phyloP scores from a whole-genome alignment of 2,888 invertebrate genomes.

The Dasysyrphus tricinctus region DNA sequence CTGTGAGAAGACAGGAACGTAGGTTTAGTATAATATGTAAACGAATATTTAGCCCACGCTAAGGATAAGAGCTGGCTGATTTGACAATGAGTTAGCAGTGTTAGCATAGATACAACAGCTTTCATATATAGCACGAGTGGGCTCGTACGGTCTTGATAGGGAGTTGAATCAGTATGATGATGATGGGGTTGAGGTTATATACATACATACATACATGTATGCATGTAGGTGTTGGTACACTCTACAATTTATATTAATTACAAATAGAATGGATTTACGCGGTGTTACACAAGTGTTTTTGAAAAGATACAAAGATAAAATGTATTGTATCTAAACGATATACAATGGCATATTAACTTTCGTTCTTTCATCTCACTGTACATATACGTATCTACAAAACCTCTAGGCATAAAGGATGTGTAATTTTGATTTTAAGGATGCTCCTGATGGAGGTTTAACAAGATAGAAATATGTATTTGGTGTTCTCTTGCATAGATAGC shows the following conservation, averaged over 20 bases:
- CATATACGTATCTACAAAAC: neutral
- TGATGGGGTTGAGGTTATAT: slow-evolving; percentile 42
- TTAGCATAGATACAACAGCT: slow-evolving; percentile 12
- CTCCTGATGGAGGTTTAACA: slow-evolving; percentile 55
- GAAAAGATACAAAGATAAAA: slow-evolving; percentile 51
- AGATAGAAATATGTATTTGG: slow-evolving; percentile 23
- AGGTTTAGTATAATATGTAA: slow-evolving; percentile 53
- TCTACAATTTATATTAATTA: slow-evolving; percentile 71
- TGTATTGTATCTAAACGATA: neutral
- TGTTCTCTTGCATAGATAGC: neutral
- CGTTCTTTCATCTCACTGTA: neutral
- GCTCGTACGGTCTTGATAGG: neutral
- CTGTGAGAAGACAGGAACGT: neutral
- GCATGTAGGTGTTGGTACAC: neutral
- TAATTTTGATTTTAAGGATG: slow-evolving; percentile 66
- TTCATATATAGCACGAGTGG: neutral
- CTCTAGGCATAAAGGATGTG: slow-evolving; percentile 45
- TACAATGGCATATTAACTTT: slow-evolving; percentile 1
- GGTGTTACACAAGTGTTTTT: slow-evolving; percentile 72
- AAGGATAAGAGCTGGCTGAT: slow-evolving; percentile 42
- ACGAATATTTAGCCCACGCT: slow-evolving; percentile 50
- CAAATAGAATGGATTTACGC: slow-evolving; percentile 75
- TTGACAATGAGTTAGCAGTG: slow-evolving; percentile 41
- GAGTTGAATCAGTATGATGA: neutral
- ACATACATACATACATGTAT: neutral